Conservation (phyloP, 2,888 invertebrate species). For the Cheilosia vulpina region DNA sequence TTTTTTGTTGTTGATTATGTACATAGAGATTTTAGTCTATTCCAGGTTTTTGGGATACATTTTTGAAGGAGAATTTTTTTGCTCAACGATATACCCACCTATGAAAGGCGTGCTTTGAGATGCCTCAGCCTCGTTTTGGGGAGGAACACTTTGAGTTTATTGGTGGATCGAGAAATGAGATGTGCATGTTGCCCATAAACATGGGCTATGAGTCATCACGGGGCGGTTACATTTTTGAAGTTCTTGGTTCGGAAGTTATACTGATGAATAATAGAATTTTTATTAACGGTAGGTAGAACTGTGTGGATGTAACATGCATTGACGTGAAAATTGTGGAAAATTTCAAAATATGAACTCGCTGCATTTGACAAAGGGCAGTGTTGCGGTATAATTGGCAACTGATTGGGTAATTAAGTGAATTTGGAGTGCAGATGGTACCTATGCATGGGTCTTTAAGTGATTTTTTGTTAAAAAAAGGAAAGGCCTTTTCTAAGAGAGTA, state of each 20-base stretch:
- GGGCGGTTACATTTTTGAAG: conserved; percentile 45
- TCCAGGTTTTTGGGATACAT: conserved; percentile 40
- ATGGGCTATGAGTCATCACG: conserved; percentile 64
- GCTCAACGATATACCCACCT: background rate
- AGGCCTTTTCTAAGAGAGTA: too few species aligned
- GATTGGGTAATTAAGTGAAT: conserved; percentile 5
- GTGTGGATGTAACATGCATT: conserved; percentile 34
- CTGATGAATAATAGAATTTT: conserved; percentile 16
- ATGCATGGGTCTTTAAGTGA: too few species aligned
- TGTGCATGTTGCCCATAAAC: conserved; percentile 19
- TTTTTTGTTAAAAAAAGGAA: too few species aligned
- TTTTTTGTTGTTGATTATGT: conserved; percentile 50
- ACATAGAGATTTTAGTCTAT: conserved; percentile 39
- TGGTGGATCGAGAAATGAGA: conserved; percentile 41
- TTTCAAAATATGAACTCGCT: conserved; percentile 13
- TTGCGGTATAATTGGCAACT: conserved; percentile 31
- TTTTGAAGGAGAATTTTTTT: conserved; percentile 43
- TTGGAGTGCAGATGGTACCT: background rate
- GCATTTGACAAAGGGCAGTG: conserved; percentile 5
- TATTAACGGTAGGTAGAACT: background rate
- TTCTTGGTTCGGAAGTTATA: background rate
- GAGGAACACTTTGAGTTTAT: conserved; percentile 43
- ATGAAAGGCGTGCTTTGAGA: conserved; percentile 60
- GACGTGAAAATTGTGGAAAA: conserved; percentile 31
- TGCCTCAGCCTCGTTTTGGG: conserved; percentile 51